Base-by-base conservation (phyloP, 1,140 invertebrate species). In the Musca vetustissima region DNA sequence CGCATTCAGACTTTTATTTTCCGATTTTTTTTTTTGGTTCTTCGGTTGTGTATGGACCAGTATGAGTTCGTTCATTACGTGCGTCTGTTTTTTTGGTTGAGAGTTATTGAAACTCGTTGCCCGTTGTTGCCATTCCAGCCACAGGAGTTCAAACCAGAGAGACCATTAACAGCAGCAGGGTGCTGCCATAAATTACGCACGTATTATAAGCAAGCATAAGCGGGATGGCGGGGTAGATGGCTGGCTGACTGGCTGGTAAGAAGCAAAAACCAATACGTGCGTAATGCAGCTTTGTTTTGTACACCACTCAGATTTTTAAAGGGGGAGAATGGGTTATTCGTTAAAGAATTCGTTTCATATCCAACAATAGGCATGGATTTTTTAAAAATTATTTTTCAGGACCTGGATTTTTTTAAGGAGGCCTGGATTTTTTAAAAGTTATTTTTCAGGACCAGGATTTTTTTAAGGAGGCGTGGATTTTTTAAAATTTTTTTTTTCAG, bases 121-220 rank as follows among this genome's bases (percentile, higher is more conserved):
- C 50, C 8, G 28, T 8, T n/a, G n/a, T 28, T 28, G 28, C 28
- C 28, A 28, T 28, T 28, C 8, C 17, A 53, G 17, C 22, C 17
- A 19, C 50, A 53, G 17, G 17, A 53, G 50, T 53, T 19, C 50
- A 53, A 53, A 53, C 17, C 22, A 53, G 8, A 24, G 55, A 24
- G 15, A 36, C 64, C 24, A 49, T 24, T 43, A 49, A 13, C 17
- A 65, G 43, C 64, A 65, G 64, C 64, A 65, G 64, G 64, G 64
- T 65, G 64, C 64, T 49, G 48, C 48, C 64, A 65, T 65, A 65
- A 65, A 65, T 49, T 65, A 65, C 48, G 64, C 64, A 65, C 64
- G 64, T 61, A 19, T 61, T 61, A 61, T 61, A 43, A 36, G 24
- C 25, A 28, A 25, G n/a, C n/a, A n/a, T 9, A 61, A 61, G 17